Evolutionary conservation across 2,888 invertebrate species (phyloP).

Genomic region (Poecilobothrus nobilitatus): DNA sequence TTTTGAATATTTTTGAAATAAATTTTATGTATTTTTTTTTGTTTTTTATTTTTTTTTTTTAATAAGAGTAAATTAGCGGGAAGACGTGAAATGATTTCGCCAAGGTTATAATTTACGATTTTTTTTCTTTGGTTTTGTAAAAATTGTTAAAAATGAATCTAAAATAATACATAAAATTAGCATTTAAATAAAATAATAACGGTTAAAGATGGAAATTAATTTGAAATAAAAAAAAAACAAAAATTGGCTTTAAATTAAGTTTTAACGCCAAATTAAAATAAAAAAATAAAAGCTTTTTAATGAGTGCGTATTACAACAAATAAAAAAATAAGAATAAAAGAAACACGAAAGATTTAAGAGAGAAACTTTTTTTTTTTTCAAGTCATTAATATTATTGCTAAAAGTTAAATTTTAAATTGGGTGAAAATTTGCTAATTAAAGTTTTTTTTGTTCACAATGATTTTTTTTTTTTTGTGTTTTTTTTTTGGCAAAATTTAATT

Average conservation of each 20-base stretch:
- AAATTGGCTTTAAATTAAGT: no score
- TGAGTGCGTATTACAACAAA: background rate
- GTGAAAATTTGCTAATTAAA: slow-evolving; percentile 1
- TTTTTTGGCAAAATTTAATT: background rate
- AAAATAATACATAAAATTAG: background rate
- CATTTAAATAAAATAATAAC: background rate
- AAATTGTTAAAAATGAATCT: background rate
- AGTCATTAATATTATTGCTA: no score
- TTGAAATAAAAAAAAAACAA: background rate
- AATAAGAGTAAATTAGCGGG: background rate
- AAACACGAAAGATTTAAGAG: background rate
- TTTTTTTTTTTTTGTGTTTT: background rate
- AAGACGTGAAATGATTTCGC: background rate
- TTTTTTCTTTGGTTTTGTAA: background rate
- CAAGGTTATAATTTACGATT: background rate
- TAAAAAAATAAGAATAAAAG: background rate
- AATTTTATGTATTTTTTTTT: background rate
- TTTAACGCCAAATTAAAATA: no score
- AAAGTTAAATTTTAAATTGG: background rate
- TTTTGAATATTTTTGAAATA: no score
- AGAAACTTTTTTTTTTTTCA: background rate
- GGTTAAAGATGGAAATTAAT: background rate
- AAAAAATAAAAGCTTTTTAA: no score
- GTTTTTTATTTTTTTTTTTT: background rate
- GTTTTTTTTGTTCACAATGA: no score